phyloP scores from a whole-genome alignment of 2,797 vertebrate species.

The Pipistrellus pipistrellus region DNA sequence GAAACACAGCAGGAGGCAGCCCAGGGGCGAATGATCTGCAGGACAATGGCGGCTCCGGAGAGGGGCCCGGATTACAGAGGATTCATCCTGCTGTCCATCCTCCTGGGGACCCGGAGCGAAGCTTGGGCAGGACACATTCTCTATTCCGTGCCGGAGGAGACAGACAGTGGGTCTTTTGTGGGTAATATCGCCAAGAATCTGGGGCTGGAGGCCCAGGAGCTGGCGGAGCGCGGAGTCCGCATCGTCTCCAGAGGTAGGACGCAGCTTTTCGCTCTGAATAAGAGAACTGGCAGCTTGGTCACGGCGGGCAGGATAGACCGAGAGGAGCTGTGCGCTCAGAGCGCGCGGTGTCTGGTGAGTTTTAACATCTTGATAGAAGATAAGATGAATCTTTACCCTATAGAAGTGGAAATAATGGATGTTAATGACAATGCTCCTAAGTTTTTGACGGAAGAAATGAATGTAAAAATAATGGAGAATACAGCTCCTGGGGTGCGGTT shows the following conservation, averaged over 20 bases:
- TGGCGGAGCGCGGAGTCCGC: constrained; percentile 65
- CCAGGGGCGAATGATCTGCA: not conserved
- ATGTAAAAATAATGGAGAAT: constrained; percentile 79
- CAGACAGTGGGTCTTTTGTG: constrained; percentile 85
- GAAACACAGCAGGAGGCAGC: not conserved
- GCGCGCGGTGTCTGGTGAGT: constrained; percentile 65
- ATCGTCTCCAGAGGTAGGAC: constrained; percentile 74
- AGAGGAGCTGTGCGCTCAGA: constrained; percentile 79
- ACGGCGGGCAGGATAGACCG: constrained; percentile 78
- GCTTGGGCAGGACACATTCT: constrained; percentile 82
- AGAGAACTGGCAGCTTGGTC: constrained; percentile 72
- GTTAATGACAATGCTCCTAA: constrained; percentile 83
- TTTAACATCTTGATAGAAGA: constrained; percentile 82
- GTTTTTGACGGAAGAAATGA: constrained; percentile 76
- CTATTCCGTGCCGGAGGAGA: constrained; percentile 88
- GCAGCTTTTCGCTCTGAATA: constrained; percentile 75
- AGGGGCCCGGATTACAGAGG: constrained; percentile 52
- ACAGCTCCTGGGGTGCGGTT: constrained; percentile 72
- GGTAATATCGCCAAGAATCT: constrained; percentile 84
- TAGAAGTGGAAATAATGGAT: constrained; percentile 83
- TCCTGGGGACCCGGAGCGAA: constrained; percentile 75
- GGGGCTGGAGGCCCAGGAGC: constrained; percentile 65
- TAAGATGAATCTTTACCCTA: constrained; percentile 77
- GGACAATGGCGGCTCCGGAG: constrained; percentile 66
- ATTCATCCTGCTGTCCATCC: constrained; percentile 73